Base-by-base conservation (phyloP, 2,797 vertebrate genomes). In the Cygnus olor region DNA sequence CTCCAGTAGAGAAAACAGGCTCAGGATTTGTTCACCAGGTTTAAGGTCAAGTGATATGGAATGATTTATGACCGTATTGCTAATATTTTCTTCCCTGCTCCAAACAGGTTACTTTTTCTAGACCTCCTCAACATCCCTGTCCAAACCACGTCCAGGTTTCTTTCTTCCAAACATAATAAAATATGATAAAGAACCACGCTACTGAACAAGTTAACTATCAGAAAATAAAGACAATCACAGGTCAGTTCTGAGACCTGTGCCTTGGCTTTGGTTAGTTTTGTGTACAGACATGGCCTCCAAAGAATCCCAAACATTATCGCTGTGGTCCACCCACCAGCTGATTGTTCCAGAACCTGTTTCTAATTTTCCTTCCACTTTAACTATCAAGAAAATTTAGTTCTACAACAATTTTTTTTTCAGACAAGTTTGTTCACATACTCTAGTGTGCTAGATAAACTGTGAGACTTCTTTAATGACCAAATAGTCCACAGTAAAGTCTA, bases 171-270 rank as follows among this genome's bases (percentile, higher is more conserved):
- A 22, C 16, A 20, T 17, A 21, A 32, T 21, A 22, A 30, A 53
- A 63, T 16, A 20, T 0, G 32, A 30, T 2, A 10, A 1, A 14
- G 49, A 57, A 30, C 19, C 3, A 8, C 2, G 20, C 6, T 69
- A 44, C 17, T 42, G 71, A 19, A 32, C 63, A 65, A 44, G 20
- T 20, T 21, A 32, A 15, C 34, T 40, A 38, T 40, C 14, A 40
- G 19, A 69, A 73, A 28, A 34, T 1, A 18, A 71, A 68, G 38
- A 70, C 22, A 58, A 24, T 19, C 30, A 66, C 2, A 30, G 10
- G 5, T 16, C 21, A 45, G 42, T 45, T 44, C 64, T 66, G 28
- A 11, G 68, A 38, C 10, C 20, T 20, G 8, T 7, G 21, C 28
- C 14, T 5, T 32, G 27, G 8, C 34, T 36, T 24, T 54, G 36